Base-by-base conservation (phyloP, 2,113 vertebrate genomes). In the Pedionomus torquatus region DNA sequence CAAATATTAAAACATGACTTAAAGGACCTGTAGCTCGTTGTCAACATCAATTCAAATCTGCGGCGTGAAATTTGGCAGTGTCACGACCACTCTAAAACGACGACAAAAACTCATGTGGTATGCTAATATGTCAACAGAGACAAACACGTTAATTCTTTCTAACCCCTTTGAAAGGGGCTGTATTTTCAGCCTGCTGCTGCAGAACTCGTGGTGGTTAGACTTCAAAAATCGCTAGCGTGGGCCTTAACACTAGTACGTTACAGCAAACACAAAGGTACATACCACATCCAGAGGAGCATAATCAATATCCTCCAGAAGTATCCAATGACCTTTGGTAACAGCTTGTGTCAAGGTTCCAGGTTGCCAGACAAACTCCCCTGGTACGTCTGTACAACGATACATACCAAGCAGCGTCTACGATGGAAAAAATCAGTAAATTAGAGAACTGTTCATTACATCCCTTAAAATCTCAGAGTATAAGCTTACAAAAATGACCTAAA, bases 321-420 rank as follows among this genome's bases (percentile, higher is more conserved):
- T 98, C 99, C 99, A 99, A 58, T 98, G 97, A 41, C 99, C 99
- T 80, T 98, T 98, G 39, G 98, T 98, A 4, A 99, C 99, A 14
- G 99, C 99, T 95, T 99, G 99, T 11, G 99, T 99, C 91, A 99
- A 92, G 24, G 98, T 98, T 41, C 99, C 99, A 17, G 99, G 98
- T 54, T 99, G 99, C 99, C 99, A 99, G 8, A 99, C 98, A 94
- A 99, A 99, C 97, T 99, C 99, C 77, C 99, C 99, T 11, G 99
- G 99, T 10, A 99, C 96, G 92, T 99, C 99, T 33, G 99, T 99
- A 72, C 99, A 99, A 6, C 99, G 99, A 96, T 99, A 99, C 99
- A 99, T 99, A 17, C 99, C 99, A 33, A 99, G 97, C 77, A 99
- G 97, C 43, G 98, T 99, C 99, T 99, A 41, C 2, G 78, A 71